These are phyloP conservation scores for Castor canadensis DNA, from an alignment of 2,113 vertebrate genomes.

Conservation along the genomic window DNA sequence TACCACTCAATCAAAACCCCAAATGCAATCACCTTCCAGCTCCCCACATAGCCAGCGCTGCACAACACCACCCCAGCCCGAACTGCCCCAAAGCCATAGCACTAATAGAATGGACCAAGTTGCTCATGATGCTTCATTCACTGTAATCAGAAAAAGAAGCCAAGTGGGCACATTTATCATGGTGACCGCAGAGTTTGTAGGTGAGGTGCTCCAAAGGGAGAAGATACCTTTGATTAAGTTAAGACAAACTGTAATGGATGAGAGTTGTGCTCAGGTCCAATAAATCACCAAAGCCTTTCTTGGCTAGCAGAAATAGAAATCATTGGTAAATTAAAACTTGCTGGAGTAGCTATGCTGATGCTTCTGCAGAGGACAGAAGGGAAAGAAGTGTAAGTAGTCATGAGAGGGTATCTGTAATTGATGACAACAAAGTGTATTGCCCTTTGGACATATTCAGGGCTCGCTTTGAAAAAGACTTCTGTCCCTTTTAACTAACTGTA, in stretches of 20 bases:
- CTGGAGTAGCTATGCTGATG: slow-evolving; percentile 9
- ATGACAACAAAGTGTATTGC: background rate
- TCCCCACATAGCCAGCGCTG: background rate
- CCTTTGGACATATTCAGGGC: background rate
- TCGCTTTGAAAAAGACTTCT: slow-evolving; percentile 7
- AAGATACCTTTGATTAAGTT: slow-evolving; percentile 78
- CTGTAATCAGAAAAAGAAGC: slow-evolving; percentile 73
- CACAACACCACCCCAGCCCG: background rate
- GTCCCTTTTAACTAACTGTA: background rate
- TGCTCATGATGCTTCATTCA: slow-evolving; percentile 69
- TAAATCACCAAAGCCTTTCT: slow-evolving; percentile 72
- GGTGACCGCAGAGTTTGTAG: slow-evolving; percentile 61
- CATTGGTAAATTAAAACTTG: slow-evolving; percentile 72
- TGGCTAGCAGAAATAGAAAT: slow-evolving; percentile 62
- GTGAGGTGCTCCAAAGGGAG: slow-evolving; percentile 68
- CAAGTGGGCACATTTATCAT: slow-evolving; percentile 77
- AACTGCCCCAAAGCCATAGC: background rate
- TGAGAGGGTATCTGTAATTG: slow-evolving; percentile 24
- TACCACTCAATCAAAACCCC: slow-evolving; percentile 13
- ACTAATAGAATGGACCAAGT: slow-evolving; percentile 68
- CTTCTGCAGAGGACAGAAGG: slow-evolving; percentile 40
- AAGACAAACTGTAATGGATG: slow-evolving; percentile 73
- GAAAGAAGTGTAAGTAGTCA: slow-evolving; percentile 1
- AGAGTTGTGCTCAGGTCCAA: slow-evolving; percentile 72
- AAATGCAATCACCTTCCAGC: background rate